These are phyloP conservation scores for Lagenorhynchus albirostris DNA, from an alignment of 2,113 vertebrate species.

Conservation along the genomic window DNA sequence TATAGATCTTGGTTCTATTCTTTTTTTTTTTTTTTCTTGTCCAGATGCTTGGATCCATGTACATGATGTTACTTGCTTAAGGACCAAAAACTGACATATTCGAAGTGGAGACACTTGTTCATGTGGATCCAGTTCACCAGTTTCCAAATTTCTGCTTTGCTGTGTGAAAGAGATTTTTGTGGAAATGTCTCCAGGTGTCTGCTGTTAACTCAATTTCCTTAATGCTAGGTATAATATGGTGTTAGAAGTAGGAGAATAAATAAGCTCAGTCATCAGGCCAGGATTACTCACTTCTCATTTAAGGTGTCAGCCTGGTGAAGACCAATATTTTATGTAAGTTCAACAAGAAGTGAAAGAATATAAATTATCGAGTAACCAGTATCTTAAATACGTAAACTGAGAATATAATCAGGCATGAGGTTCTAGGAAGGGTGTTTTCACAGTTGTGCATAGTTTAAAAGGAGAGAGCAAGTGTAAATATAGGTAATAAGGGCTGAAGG, in stretches of 20 bases:
- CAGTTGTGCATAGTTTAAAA: slow-evolving; percentile 61
- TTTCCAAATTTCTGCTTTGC: background rate
- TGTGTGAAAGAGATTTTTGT: background rate
- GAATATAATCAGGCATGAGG: slow-evolving; percentile 23
- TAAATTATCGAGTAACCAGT: slow-evolving; percentile 54
- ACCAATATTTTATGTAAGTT: slow-evolving; percentile 63
- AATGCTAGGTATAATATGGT: background rate
- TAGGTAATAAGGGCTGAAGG: slow-evolving; percentile 42
- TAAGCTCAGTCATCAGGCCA: background rate
- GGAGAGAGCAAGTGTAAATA: slow-evolving; percentile 61
- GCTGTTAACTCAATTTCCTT: background rate
- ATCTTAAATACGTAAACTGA: slow-evolving; percentile 41
- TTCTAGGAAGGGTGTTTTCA: slow-evolving; percentile 54
- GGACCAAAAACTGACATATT: background rate
- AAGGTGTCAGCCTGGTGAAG: background rate
- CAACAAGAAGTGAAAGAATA: slow-evolving; percentile 41
- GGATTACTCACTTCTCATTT: slow-evolving; percentile 17
- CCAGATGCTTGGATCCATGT: background rate
- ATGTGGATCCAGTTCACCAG: background rate
- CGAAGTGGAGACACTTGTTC: background rate
- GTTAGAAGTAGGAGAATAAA: slow-evolving; percentile 11
- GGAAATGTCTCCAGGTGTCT: background rate
- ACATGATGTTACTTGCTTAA: background rate
- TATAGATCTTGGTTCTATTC: background rate
- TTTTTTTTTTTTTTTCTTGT: background rate